Evolutionary conservation across 92 coral and sea anemone species (phyloP), one percentile per base, ranked within the genome.

Genomic region (Diadumene lineata): DNA sequence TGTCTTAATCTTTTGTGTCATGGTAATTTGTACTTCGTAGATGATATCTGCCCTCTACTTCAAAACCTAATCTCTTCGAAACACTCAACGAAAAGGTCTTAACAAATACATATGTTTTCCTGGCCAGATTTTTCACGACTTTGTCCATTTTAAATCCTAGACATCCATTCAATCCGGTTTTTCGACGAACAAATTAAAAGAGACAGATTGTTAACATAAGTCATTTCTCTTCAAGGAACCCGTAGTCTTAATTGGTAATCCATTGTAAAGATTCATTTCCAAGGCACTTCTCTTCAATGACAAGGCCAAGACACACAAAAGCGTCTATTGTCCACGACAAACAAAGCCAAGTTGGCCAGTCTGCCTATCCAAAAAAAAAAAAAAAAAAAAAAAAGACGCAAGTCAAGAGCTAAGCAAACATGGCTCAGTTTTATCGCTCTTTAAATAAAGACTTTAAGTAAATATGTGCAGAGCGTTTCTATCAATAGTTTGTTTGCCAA

Each of bases 231-330:
- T n/a, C n/a, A n/a, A n/a, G n/a, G n/a, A n/a, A n/a, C n/a, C n/a
- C n/a, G n/a, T n/a, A 15, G 2, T 62, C 31, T 28, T 62, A 28
- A 62, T 62, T 62, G 68, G n/a, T 62, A 23, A 23, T 62, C 18
- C 68, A 62, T 62, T 62, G 43, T 28, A 27, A 26, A 15, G 68
- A 62, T 23, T 62, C 21, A 62, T 21, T 62, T 58, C 19, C 15
- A 62, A 62, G 68, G 27, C 68, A 29, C 31, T 28, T 62, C 68
- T n/a, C n/a, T 62, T 62, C 1, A 62, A 62, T 28, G 38, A 43
- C 43, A 38, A 19, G n/a, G 68, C 68, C 17, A 62, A 62, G 22
- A 29, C 34, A 62, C 31, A 62, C 65, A 60, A 60, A 29, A 31
- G 30, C n/a, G 3, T 4, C 68, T 28, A 38, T 62, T 62, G 68